Evolutionary conservation across 2,888 invertebrate genomes (phyloP), one percentile per base, ranked within the genome.

Genomic region (Nymphalis urticae): DNA sequence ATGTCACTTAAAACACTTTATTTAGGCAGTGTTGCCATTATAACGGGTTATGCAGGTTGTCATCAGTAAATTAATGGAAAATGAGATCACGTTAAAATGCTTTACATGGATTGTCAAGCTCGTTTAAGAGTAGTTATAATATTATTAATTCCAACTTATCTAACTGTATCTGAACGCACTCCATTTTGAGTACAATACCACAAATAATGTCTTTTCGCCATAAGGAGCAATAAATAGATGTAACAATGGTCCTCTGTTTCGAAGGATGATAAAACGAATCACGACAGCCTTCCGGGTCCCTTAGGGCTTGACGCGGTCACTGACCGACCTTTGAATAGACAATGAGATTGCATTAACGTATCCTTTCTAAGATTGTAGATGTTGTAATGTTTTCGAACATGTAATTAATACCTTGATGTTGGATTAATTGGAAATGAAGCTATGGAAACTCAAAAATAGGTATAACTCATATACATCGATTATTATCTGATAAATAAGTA

Each of bases 221-320:
- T 65, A 72, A 67, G 64, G 70, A 66, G 73, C 72, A 69, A 71
- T 71, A 64, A 64, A 69, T 60, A 64, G 71, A 64, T 69, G 54
- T 56, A 72, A 74, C 72, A 74, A 74, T 74, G 71, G 73, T 54
- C 60, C 54, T 58, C 60, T 67, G 67, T 70, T 70, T 58, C 53
- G 62, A 63, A 70, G 71, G 71, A 72, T 69, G 73, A 76, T 83
- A 82, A 80, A 56, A 82, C 83, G 79, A 82, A 83, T 84, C 86
- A 86, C 86, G 85, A 83, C 79, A 71, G 75, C 79, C 79, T 85
- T 83, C 85, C 85, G 85, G 82, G 80, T 76, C 75, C 75, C 68
- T 64, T 73, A 70, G 73, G 69, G 68, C 61, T 59, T 68, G 64
- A 61, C 65, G 65, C 76, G 77, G 77, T 73, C 77, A 72, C 62